These are phyloP conservation scores for Sigmodon hispidus DNA, from an alignment of 2,113 vertebrate genomes.

Conservation along the genomic window DNA sequence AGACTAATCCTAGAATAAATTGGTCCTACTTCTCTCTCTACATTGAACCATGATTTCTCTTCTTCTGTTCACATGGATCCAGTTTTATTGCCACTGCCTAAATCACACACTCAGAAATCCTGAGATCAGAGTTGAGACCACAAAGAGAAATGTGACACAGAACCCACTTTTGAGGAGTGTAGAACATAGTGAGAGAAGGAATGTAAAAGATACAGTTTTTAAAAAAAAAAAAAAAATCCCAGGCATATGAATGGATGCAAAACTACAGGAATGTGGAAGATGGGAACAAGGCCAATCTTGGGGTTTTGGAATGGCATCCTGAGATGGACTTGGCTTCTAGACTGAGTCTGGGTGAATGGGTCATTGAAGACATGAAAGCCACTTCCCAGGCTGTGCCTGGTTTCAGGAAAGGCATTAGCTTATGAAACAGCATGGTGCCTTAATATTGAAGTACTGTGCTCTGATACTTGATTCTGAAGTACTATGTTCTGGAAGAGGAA, in stretches of 20 bases:
- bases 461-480: neutral
- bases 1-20: neutral
- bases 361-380: neutral
- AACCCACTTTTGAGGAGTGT: neutral
- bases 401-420: neutral
- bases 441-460: neutral
- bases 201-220: neutral
- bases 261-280: neutral
- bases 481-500: neutral
- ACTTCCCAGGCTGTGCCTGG: neutral
- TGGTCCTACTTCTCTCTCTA: neutral
- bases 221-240: neutral
- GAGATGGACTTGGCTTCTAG: neutral
- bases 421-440: neutral
- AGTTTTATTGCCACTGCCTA: neutral
- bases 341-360: neutral
- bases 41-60: neutral
- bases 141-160: neutral
- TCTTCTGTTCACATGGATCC: neutral
- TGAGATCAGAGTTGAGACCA: neutral
- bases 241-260: neutral
- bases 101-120: neutral
- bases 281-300: neutral
- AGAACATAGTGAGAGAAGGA: neutral
- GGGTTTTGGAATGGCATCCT: neutral